A percentile compares a stretch with the other conserved stretches of the same genome.
Evolutionary conservation across 2,888 invertebrate species (phyloP).

Genomic region (Drosophila fungiperda): DNA sequence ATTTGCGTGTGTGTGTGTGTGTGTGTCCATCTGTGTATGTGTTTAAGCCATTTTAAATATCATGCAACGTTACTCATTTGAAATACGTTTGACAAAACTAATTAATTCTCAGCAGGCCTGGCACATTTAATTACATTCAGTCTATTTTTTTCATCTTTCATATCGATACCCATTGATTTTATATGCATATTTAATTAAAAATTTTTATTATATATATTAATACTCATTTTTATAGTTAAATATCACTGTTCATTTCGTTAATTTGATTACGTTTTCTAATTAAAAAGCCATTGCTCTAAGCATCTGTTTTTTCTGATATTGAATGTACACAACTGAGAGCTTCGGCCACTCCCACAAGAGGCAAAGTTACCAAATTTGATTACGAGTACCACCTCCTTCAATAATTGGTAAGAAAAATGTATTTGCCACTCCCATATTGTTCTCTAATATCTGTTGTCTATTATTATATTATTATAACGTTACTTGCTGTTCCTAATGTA

Average conservation of each 20-base stretch:
- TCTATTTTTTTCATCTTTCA: slow-evolving; percentile 2
- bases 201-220: slow-evolving; percentile 26
- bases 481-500: background rate
- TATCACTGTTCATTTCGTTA: slow-evolving; percentile 38
- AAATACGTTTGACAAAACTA: slow-evolving; percentile 59
- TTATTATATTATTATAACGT: background rate
- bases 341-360: too few relatives aligned
- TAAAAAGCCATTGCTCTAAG: slow-evolving; percentile 41
- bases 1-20: slow-evolving; percentile 5
- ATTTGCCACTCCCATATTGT: too few relatives aligned
- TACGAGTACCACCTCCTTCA: background rate
- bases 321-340: too few relatives aligned
- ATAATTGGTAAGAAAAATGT: background rate
- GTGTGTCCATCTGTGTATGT: slow-evolving; percentile 8
- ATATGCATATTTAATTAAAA: slow-evolving; percentile 36
- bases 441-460: too few relatives aligned
- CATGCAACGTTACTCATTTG: slow-evolving; percentile 36
- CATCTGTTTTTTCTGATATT: background rate
- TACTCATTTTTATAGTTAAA: slow-evolving; percentile 16
- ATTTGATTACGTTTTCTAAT: slow-evolving; percentile 35
- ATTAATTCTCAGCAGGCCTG: slow-evolving; percentile 63
- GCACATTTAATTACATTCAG: slow-evolving; percentile 58
- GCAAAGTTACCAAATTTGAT: background rate
- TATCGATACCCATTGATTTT: slow-evolving; percentile 21
- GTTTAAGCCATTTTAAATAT: slow-evolving; percentile 18